Percentiles rank a stretch among this genome's conserved stretches.
phyloP scores from a whole-genome alignment of 2,113 vertebrate species.

The Podocnemis expansa region DNA sequence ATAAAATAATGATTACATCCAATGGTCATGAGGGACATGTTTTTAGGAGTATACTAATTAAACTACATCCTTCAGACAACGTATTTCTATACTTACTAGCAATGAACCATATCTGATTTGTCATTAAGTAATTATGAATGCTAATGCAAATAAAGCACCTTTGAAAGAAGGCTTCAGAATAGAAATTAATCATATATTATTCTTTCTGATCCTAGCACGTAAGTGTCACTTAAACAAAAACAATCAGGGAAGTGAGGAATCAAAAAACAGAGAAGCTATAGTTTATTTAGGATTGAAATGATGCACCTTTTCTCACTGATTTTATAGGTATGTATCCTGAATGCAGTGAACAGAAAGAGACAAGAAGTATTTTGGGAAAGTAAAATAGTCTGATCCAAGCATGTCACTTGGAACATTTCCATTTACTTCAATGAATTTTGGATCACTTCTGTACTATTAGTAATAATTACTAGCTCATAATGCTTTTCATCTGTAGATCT shows the following conservation, averaged over 20 bases:
- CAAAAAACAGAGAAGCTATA: slow-evolving; percentile 5
- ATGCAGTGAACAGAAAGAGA: neutral
- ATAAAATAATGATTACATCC: slow-evolving; percentile 87
- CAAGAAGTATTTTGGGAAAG: neutral
- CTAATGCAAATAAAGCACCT: slow-evolving; percentile 96
- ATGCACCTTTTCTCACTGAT: slow-evolving; percentile 18
- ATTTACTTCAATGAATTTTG: neutral
- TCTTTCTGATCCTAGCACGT: slow-evolving; percentile 70
- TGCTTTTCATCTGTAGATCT: neutral
- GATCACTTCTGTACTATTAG: neutral
- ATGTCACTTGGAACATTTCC: slow-evolving; percentile 15
- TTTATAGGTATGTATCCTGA: neutral
- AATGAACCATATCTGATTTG: slow-evolving; percentile 98
- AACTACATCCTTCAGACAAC: slow-evolving; percentile 89
- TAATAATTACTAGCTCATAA: neutral
- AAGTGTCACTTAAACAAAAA: slow-evolving; percentile 78
- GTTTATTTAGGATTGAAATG: slow-evolving; percentile 2
- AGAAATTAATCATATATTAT: slow-evolving; percentile 80
- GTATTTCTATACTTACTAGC: slow-evolving; percentile 88
- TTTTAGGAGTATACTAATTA: slow-evolving; percentile 93
- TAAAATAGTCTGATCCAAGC: slow-evolving; percentile 19
- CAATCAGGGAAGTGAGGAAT: slow-evolving; percentile 12
- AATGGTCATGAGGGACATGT: slow-evolving; percentile 86
- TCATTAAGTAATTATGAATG: slow-evolving; percentile 98
- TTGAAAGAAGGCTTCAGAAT: slow-evolving; percentile 82